Conservation (phyloP, 2,888 invertebrate species). For the Leptothorax acervorum region DNA sequence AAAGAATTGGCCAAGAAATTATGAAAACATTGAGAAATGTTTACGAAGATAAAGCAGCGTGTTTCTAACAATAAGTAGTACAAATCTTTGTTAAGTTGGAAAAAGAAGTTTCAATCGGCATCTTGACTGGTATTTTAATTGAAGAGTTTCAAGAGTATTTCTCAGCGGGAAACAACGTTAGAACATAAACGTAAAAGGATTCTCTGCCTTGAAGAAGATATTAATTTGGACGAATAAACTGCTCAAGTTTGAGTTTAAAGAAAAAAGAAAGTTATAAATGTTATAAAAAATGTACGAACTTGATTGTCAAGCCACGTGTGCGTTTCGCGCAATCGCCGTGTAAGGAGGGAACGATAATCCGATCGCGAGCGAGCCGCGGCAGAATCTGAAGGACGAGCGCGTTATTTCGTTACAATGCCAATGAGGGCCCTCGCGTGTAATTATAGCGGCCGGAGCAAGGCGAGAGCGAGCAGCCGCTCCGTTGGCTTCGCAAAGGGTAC, state of each 20-base stretch:
- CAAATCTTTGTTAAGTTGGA: constrained; percentile 23
- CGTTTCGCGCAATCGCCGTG: background rate
- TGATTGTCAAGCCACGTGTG: background rate
- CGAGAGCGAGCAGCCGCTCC: constrained; percentile 58
- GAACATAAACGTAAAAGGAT: background rate
- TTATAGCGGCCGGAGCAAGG: constrained; percentile 61
- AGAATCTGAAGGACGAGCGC: constrained; percentile 45
- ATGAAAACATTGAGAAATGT: constrained; percentile 27
- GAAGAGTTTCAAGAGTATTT: constrained; percentile 11
- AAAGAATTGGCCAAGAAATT: constrained; percentile 14
- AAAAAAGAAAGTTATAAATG: background rate
- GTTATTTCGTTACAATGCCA: constrained; percentile 61
- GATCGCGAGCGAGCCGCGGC: constrained; percentile 23
- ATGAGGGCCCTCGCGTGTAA: constrained; percentile 57
- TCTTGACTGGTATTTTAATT: constrained; percentile 41
- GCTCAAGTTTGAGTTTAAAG: background rate
- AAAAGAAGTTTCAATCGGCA: constrained; percentile 35
- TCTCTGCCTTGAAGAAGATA: background rate
- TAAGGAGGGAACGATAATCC: constrained; percentile 13
- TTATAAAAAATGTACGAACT: background rate
- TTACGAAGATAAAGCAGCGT: constrained; percentile 10
- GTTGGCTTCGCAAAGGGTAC: constrained; percentile 62
- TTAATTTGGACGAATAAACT: background rate
- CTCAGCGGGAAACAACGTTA: background rate
- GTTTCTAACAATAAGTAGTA: constrained; percentile 20